Evolutionary conservation across 2,113 vertebrate genomes (phyloP).

Genomic region (Melanocharis versteri): DNA sequence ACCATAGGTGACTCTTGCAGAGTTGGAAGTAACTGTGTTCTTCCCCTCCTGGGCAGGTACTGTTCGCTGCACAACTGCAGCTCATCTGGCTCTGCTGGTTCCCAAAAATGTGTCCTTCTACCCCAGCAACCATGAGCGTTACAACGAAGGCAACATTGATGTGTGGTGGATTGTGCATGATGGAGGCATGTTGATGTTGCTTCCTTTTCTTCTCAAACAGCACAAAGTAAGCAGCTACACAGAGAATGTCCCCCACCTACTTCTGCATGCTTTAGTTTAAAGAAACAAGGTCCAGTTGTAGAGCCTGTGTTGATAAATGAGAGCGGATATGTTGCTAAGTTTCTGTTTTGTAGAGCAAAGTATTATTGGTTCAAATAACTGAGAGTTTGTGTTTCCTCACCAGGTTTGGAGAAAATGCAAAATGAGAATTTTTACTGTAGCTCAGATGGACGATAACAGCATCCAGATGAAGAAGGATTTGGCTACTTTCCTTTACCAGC

Average conservation of each 20-base stretch:
- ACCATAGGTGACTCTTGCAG: not conserved
- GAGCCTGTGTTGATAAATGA: not conserved
- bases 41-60: constrained; percentile 77
- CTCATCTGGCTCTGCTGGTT: constrained; percentile 92
- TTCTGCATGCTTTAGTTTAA: not conserved
- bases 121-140: constrained; percentile 96
- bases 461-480: constrained; percentile 99
- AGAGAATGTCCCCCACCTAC: not conserved
- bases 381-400: not conserved
- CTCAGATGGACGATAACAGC: constrained; percentile 98
- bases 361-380: not conserved
- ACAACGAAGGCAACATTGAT: constrained; percentile 93
- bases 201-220: constrained; percentile 95
- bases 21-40: not conserved
- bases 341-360: not conserved
- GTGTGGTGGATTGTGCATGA: constrained; percentile 99
- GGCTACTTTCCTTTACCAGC: constrained; percentile 92
- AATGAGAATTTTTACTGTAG: constrained; percentile 97
- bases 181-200: constrained; percentile 96
- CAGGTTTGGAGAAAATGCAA: constrained; percentile 97
- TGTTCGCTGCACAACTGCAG: constrained; percentile 94
- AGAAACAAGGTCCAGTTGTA: not conserved
- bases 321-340: not conserved
- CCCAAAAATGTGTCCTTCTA: constrained; percentile 98
- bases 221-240: constrained; percentile 83